Conservation (phyloP, 1,140 invertebrate genomes). For the Agraylea sexmaculata region DNA sequence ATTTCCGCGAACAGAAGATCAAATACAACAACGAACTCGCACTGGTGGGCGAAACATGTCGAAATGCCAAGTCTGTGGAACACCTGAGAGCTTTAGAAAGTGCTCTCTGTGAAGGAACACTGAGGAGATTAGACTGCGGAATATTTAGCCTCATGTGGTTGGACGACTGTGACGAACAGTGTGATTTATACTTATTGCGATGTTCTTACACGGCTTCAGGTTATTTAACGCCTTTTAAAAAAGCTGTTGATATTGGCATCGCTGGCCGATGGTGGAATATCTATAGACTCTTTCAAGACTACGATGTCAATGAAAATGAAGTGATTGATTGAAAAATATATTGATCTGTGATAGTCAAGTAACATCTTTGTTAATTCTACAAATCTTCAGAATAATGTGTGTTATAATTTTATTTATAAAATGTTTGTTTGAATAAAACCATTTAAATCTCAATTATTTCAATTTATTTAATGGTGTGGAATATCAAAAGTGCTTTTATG, state of each 20-base stretch:
- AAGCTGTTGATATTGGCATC: slow-evolving; percentile 68
- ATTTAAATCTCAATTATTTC: too few relatives aligned
- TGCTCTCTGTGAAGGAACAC: slow-evolving; percentile 51
- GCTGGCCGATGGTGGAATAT: slow-evolving; percentile 62
- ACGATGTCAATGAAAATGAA: slow-evolving; percentile 65
- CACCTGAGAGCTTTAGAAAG: slow-evolving; percentile 51
- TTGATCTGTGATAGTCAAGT: too few relatives aligned
- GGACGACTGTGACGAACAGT: slow-evolving; percentile 51
- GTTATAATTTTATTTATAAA: too few relatives aligned
- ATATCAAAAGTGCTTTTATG: too few relatives aligned
- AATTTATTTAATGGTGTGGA: too few relatives aligned
- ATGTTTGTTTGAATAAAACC: too few relatives aligned
- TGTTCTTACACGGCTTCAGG: slow-evolving; percentile 58
- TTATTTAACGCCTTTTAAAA: slow-evolving; percentile 45
- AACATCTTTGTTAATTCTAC: too few relatives aligned
- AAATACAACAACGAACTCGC: slow-evolving; percentile 48
- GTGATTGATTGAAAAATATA: too few relatives aligned
- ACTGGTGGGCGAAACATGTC: slow-evolving; percentile 49
- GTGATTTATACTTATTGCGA: slow-evolving; percentile 56
- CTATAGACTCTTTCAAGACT: slow-evolving; percentile 58
- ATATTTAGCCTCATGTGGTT: slow-evolving; percentile 64
- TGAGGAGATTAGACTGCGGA: slow-evolving; percentile 54
- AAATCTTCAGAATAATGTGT: too few relatives aligned
- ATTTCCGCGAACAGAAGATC: slow-evolving; percentile 47
- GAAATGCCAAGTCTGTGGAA: slow-evolving; percentile 52